Conservation (phyloP, 37 sponge, comb jelly and placozoan genomes). For the Spongia lamella region DNA sequence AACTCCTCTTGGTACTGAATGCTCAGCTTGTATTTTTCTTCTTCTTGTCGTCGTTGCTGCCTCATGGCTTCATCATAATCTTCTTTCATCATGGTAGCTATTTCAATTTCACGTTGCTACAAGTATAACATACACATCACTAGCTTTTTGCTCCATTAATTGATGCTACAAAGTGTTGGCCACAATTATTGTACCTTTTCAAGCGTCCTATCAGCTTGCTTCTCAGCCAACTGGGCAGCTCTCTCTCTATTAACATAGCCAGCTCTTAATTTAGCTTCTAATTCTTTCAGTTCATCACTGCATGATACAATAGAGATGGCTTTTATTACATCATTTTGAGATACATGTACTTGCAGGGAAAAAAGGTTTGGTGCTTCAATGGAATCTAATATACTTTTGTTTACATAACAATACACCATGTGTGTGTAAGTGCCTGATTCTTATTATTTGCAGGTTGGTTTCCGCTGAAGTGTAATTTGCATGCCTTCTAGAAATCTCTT, state of each 20-base stretch:
- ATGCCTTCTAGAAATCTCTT: too few relatives aligned
- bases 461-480: too few relatives aligned
- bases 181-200: conserved; percentile 43
- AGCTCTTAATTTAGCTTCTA: conserved; percentile 90
- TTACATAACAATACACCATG: too few relatives aligned
- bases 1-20: conserved; percentile 84
- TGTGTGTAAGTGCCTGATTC: too few relatives aligned
- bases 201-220: conserved; percentile 53
- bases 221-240: conserved; percentile 95
- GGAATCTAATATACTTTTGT: too few relatives aligned
- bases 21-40: conserved; percentile 58
- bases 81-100: conserved; percentile 58
- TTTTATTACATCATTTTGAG: too few relatives aligned
- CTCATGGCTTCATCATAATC: conserved; percentile 68
- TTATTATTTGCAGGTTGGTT: too few relatives aligned
- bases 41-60: conserved; percentile 53
- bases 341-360: too few relatives aligned
- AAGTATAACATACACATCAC: neutral
- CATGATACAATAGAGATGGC: conserved; percentile 2
- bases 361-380: too few relatives aligned
- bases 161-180: neutral
- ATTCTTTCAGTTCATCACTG: conserved; percentile 86
- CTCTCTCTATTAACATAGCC: conserved; percentile 98
- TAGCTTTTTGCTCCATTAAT: neutral
- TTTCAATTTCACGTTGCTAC: conserved; percentile 58